Evolutionary conservation across 2,113 vertebrate species (phyloP).

Genomic region (Pteronura brasiliensis): DNA sequence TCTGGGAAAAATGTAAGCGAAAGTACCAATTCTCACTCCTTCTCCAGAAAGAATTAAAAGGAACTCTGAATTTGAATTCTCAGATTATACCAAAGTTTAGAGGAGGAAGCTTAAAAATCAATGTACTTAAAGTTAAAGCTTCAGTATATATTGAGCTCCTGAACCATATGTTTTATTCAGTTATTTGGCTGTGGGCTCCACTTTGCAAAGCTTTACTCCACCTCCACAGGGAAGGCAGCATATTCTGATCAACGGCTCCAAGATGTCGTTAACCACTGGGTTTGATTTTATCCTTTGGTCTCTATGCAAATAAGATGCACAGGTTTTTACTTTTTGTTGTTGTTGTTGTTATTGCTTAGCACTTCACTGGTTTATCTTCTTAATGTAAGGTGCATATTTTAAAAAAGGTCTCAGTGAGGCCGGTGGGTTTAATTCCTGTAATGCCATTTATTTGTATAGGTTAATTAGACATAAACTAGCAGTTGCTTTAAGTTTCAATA

Average conservation of each 20-base stretch:
- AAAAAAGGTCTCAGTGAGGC: not conserved
- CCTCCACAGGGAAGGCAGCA: not conserved
- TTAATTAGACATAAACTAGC: not conserved
- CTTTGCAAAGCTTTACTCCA: constrained; percentile 22
- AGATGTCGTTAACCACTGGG: constrained; percentile 48
- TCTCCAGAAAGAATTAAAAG: constrained; percentile 62
- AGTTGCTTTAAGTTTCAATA: not conserved
- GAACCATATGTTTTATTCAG: constrained; percentile 13
- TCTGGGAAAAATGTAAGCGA: constrained; percentile 30
- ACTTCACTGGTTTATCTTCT: constrained; percentile 3
- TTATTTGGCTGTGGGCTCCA: constrained; percentile 12
- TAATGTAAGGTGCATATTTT: not conserved
- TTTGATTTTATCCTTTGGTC: constrained; percentile 56
- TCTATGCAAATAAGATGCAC: constrained; percentile 49
- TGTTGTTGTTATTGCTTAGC: constrained; percentile 28
- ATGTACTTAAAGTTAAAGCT: constrained; percentile 60
- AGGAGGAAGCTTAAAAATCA: constrained; percentile 62
- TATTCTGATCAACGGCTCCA: not conserved
- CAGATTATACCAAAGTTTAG: constrained; percentile 59
- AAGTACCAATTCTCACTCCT: not conserved
- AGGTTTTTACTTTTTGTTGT: constrained; percentile 34
- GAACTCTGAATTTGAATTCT: constrained; percentile 73
- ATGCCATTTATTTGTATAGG: not conserved
- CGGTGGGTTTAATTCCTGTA: not conserved
- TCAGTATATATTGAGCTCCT: not conserved